Conservation (phyloP, 2,113 vertebrate species). For the Odontesthes bonariensis region DNA sequence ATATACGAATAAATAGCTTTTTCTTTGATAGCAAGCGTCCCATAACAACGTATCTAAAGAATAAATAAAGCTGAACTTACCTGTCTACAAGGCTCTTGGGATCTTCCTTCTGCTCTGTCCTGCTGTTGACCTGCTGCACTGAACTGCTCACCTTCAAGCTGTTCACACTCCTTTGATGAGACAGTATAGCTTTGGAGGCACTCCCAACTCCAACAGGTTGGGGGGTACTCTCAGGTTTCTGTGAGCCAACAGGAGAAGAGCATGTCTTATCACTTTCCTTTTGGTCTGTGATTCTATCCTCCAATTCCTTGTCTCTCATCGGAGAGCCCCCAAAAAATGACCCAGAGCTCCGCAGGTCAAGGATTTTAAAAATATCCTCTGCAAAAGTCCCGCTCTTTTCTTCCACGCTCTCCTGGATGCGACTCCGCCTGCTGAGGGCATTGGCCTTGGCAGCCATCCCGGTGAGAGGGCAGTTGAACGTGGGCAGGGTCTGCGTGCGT, state of each 20-base stretch:
- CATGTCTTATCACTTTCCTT: slow-evolving; percentile 53
- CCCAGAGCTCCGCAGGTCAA: slow-evolving; percentile 79
- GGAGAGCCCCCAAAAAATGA: slow-evolving; percentile 32
- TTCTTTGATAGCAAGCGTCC: too few relatives aligned
- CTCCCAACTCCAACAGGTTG: neutral
- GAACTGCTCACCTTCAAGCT: neutral
- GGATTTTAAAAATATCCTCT: slow-evolving; percentile 87
- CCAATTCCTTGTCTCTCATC: slow-evolving; percentile 51
- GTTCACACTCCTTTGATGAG: slow-evolving; percentile 31
- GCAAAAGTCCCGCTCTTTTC: slow-evolving; percentile 88
- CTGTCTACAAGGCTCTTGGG: slow-evolving; percentile 53
- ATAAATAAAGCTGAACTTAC: slow-evolving; percentile 48
- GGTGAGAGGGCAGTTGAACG: slow-evolving; percentile 76
- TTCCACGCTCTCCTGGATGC: slow-evolving; percentile 61
- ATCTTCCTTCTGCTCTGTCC: slow-evolving; percentile 34
- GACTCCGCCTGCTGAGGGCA: slow-evolving; percentile 75
- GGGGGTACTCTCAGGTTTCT: slow-evolving; percentile 18
- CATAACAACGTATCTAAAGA: too few relatives aligned
- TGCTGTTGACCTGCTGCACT: slow-evolving; percentile 41
- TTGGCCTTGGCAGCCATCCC: slow-evolving; percentile 61
- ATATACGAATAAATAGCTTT: too few relatives aligned
- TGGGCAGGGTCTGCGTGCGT: slow-evolving; percentile 93
- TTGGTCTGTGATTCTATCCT: slow-evolving; percentile 27
- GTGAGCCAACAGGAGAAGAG: slow-evolving; percentile 27
- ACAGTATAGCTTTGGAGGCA: neutral